phyloP scores from a whole-genome alignment of 2,113 vertebrate genomes.

The Marmota monax region DNA sequence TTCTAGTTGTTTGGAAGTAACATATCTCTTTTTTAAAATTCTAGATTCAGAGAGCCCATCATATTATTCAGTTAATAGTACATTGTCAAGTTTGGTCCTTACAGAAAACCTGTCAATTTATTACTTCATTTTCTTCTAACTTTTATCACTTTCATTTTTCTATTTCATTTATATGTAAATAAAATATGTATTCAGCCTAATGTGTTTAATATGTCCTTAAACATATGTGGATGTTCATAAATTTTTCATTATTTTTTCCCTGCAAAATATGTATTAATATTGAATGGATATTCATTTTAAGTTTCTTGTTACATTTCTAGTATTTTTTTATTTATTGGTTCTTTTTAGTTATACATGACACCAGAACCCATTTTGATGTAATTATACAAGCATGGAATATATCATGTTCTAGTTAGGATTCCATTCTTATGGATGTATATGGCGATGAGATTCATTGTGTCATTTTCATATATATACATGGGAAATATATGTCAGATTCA shows the following conservation, averaged over 20 bases:
- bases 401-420: too few relatives aligned
- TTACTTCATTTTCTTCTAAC: background rate
- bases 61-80: background rate
- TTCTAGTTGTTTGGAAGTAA: background rate
- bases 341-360: too few relatives aligned
- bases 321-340: too few relatives aligned
- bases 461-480: too few relatives aligned
- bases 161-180: background rate
- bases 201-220: background rate
- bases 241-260: background rate
- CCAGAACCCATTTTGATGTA: too few relatives aligned
- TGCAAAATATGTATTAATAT: background rate
- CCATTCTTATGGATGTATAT: too few relatives aligned
- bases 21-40: background rate
- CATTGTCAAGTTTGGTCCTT: background rate
- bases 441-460: too few relatives aligned
- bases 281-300: background rate
- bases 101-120: background rate
- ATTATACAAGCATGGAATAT: too few relatives aligned
- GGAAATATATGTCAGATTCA: too few relatives aligned
- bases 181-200: background rate
- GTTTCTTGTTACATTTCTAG: background rate
- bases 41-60: background rate
- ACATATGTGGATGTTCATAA: background rate
- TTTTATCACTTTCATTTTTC: background rate